A percentile compares a stretch with the other conserved stretches of the same genome.
These are phyloP conservation scores for Apus apus DNA, from an alignment of 2,113 vertebrate genomes.

Conservation along the genomic window DNA sequence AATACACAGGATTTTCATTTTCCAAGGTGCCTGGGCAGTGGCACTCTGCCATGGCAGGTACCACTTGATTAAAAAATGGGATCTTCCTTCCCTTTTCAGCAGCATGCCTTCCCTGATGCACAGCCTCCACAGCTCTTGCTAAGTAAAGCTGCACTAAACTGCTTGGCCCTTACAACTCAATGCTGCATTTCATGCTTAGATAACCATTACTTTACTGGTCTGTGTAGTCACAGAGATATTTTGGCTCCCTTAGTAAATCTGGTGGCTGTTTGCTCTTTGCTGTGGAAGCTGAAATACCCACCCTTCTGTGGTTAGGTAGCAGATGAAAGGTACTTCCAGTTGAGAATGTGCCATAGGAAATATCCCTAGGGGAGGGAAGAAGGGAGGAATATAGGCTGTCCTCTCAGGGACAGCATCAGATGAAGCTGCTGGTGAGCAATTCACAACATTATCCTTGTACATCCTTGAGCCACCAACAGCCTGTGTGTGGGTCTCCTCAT, in stretches of 20 bases:
- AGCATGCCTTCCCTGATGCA: not conserved
- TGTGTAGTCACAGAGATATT: no score
- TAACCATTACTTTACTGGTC: not conserved
- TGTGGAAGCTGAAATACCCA: not conserved
- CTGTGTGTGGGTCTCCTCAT: not conserved
- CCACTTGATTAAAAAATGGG: not conserved
- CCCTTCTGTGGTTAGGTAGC: not conserved
- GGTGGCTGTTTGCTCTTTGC: not conserved
- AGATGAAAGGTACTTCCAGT: not conserved
- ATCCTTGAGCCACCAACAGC: not conserved
- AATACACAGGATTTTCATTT: not conserved
- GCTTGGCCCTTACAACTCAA: not conserved
- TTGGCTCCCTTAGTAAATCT: not conserved
- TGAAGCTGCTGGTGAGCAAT: not conserved
- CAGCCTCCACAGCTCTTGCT: not conserved
- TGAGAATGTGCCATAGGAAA: not conserved
- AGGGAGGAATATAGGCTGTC: not conserved
- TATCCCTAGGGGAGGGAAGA: not conserved
- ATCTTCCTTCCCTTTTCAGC: not conserved
- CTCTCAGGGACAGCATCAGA: not conserved
- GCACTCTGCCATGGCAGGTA: not conserved
- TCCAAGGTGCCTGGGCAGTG: not conserved
- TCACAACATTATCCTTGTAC: not conserved
- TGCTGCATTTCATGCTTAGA: conserved; percentile 10
- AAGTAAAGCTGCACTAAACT: not conserved